Conservation (phyloP, 1,140 invertebrate genomes). For the Bombus huntii region DNA sequence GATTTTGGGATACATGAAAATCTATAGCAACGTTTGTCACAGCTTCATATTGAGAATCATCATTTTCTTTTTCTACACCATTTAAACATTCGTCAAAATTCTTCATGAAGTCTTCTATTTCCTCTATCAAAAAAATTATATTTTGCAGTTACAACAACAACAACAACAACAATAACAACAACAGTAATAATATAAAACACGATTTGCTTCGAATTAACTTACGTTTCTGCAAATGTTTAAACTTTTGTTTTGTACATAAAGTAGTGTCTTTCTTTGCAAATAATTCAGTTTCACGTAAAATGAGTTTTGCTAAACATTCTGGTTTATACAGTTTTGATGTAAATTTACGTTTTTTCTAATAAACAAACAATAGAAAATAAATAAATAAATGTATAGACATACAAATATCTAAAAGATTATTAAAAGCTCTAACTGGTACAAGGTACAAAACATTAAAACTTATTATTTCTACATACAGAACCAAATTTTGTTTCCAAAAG, state of each 20-base stretch:
- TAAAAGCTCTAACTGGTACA: not conserved
- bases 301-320: slow-evolving; percentile 17
- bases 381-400: not conserved
- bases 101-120: slow-evolving; percentile 70
- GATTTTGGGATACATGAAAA: slow-evolving; percentile 38
- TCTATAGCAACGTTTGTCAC: slow-evolving; percentile 65
- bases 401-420: not conserved
- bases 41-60: slow-evolving; percentile 61
- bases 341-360: slow-evolving; percentile 44
- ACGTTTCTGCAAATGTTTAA: slow-evolving; percentile 30
- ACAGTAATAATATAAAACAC: too few species aligned
- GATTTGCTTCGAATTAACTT: not conserved
- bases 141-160: not conserved
- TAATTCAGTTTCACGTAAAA: not conserved
- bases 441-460: not conserved
- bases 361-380: slow-evolving; percentile 3
- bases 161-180: too few species aligned
- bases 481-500: slow-evolving; percentile 56
- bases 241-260: not conserved
- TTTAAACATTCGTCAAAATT: slow-evolving; percentile 58
- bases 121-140: slow-evolving; percentile 60
- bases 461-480: slow-evolving; percentile 17
- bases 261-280: not conserved
- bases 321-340: not conserved
- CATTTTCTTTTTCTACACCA: slow-evolving; percentile 38